These are phyloP conservation scores for Synanthedon tipuliformis DNA, from an alignment of 2,888 invertebrate species.

Conservation along the genomic window DNA sequence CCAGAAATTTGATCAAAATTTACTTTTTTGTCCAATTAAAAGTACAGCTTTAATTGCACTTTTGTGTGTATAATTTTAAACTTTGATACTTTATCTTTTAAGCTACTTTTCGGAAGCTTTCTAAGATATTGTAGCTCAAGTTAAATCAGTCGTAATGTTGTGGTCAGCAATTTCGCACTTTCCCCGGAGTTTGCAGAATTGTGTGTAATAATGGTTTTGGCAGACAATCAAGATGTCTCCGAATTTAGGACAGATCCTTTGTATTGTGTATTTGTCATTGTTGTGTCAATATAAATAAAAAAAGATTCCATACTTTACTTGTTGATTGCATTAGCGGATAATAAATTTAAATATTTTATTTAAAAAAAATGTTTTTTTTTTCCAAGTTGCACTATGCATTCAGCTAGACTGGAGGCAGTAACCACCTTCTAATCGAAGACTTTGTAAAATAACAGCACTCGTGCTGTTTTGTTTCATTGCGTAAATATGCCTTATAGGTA, in stretches of 20 bases:
- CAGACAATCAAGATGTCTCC: slow-evolving; percentile 25
- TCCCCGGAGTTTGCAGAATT: slow-evolving; percentile 17
- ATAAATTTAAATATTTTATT: no score
- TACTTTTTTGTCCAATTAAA: not conserved
- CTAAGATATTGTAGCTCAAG: not conserved
- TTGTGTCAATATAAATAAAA: no score
- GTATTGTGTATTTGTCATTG: not conserved
- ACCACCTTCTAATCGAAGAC: no score
- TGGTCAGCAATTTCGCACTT: slow-evolving; percentile 22
- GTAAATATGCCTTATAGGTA: no score
- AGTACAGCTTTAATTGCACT: not conserved
- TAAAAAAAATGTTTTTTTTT: no score
- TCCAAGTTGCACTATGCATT: no score
- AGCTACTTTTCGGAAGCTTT: not conserved
- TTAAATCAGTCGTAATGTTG: slow-evolving; percentile 5
- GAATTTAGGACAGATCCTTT: not conserved
- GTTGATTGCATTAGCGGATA: no score
- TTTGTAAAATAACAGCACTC: no score
- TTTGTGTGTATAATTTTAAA: not conserved
- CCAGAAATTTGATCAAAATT: no score
- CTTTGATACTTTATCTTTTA: not conserved
- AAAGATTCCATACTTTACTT: no score
- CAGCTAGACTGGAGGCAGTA: no score
- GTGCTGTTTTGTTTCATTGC: no score
- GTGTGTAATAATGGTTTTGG: slow-evolving; percentile 23